Base-by-base conservation (phyloP, 1,140 invertebrate species). In the Nephila pilipes region DNA sequence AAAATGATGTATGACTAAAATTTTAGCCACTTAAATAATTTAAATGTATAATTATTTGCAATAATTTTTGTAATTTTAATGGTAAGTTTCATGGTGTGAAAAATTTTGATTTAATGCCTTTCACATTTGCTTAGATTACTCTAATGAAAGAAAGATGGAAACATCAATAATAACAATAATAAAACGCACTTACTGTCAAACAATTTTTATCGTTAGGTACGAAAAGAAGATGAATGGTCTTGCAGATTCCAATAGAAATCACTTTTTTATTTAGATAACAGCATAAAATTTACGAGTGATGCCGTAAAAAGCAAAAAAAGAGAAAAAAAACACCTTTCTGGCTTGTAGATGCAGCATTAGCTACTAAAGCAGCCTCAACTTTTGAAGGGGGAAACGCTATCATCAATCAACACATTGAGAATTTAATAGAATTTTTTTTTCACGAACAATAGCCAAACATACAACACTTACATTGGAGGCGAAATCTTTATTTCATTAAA, bases 231-330 rank as follows among this genome's bases (percentile, higher is more conserved):
- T 75, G 69, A 75, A 75, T 75, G 69, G 18, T 36, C 29, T 75
- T 32, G 69, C 29, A 75, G 69, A 75, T 75, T 75, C 65, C 69
- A 75, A 75, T 75, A 75, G 69, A 75, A 75, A 36, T 75, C 69
- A 18, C 29, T 75, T 75, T 75, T 75, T 75, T 32, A 75, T 75
- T 75, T 29, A 75, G 69, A 75, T 75, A 75, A 32, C 69, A 75
- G 69, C 69, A 75, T 75, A 75, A 75, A 75, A 32, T 75, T 32
- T 75, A 75, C 69, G 69, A 75, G 69, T 36, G 69, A 75, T 75
- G 32, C 69, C 29, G 69, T 2, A 75, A 32, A 75, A 32, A 22
- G 18, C 18, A 60, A 60, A 32, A 32, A 4, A 4, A 32, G 29
- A 75, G 32, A 75, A 29, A 20, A 75, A 75, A 32, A 32, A 18